Evolutionary conservation across 2,888 invertebrate species (phyloP).

Genomic region (Dione juno): DNA sequence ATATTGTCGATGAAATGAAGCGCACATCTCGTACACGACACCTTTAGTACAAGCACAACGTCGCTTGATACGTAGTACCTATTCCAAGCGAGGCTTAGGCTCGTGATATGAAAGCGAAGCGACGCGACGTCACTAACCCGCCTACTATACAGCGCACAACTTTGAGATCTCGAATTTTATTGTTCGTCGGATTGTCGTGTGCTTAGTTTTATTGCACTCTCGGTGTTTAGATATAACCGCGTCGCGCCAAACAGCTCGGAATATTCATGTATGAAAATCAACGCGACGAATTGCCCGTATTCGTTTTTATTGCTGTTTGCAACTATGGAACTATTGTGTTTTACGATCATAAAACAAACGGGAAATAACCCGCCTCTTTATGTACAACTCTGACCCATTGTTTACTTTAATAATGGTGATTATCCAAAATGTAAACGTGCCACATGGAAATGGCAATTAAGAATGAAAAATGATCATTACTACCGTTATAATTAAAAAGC

Average conservation of each 20-base stretch:
- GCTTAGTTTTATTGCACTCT: constrained; percentile 79
- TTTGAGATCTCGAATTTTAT: constrained; percentile 69
- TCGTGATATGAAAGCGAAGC: constrained; percentile 79
- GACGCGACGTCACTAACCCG: constrained; percentile 70
- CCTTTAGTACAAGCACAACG: constrained; percentile 48
- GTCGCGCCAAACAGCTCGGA: constrained; percentile 63
- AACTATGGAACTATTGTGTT: constrained; percentile 34
- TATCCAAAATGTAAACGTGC: constrained; percentile 67
- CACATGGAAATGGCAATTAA: constrained; percentile 75
- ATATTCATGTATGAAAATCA: constrained; percentile 75
- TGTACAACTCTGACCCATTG: constrained; percentile 54
- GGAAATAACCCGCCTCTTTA: constrained; percentile 36
- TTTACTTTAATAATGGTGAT: constrained; percentile 72
- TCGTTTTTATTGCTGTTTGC: constrained; percentile 62
- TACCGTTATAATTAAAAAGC: constrained; percentile 78
- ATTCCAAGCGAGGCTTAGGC: constrained; percentile 66
- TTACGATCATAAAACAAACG: constrained; percentile 27
- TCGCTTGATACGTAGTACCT: constrained; percentile 46
- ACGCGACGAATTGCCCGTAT: constrained; percentile 47
- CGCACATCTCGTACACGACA: constrained; percentile 33
- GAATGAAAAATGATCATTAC: constrained; percentile 82
- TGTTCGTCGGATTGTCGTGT: constrained; percentile 72
- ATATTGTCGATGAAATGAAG: constrained; percentile 18
- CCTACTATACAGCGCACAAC: constrained; percentile 53
- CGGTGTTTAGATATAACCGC: constrained; percentile 66